Evolutionary conservation across 2,113 vertebrate genomes (phyloP).

Genomic region (Irena cyanogastra): DNA sequence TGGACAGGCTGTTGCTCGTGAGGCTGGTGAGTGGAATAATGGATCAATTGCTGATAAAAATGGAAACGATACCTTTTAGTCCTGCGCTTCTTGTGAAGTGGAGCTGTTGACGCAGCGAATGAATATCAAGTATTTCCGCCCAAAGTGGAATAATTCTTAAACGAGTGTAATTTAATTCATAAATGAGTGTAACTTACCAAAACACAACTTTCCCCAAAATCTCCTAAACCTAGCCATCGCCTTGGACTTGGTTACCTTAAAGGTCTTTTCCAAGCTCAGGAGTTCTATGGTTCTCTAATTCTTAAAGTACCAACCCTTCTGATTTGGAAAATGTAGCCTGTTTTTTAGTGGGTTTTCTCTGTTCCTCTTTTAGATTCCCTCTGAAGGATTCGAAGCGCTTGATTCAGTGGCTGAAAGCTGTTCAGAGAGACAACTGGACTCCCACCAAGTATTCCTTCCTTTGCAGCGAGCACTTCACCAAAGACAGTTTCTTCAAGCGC

Average conservation of each 20-base stretch:
- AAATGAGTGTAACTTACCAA: fast-evolving
- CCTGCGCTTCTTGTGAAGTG: neutral
- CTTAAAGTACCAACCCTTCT: neutral
- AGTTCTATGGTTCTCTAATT: neutral
- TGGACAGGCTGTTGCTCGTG: neutral
- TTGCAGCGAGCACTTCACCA: slow-evolving; percentile 83
- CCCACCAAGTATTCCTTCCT: slow-evolving; percentile 84
- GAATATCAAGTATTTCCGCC: neutral
- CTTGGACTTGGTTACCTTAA: neutral
- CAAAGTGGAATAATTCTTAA: neutral
- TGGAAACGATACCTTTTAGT: neutral
- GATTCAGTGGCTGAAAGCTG: slow-evolving; percentile 77
- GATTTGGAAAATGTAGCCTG: neutral
- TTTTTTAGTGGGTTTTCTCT: neutral
- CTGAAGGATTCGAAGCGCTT: slow-evolving; percentile 79
- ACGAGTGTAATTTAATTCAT: fast-evolving
- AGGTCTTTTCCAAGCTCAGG: neutral
- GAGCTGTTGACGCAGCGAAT: neutral
- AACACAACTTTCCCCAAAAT: neutral
- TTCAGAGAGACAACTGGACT: slow-evolving; percentile 81
- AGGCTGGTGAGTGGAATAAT: neutral
- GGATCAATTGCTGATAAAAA: neutral
- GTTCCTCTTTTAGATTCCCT: slow-evolving; percentile 70
- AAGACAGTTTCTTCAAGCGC: slow-evolving; percentile 77
- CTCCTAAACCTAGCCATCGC: neutral